Conservation (phyloP, 2,113 vertebrate genomes). For the Holacanthus passer region DNA sequence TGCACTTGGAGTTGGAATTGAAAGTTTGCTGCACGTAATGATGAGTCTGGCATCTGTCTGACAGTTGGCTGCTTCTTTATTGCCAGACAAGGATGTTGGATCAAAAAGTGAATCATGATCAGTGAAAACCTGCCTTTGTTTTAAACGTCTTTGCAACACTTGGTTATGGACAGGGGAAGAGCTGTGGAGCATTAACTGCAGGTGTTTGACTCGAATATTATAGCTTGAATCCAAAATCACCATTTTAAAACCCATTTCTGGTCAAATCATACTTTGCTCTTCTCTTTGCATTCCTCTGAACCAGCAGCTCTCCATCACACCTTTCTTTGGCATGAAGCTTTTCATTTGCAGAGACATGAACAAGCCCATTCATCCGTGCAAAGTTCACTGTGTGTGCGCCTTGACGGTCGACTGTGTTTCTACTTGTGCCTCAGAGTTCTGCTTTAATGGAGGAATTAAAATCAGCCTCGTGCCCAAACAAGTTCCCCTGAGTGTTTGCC, state of each 20-base stretch:
- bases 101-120: background rate
- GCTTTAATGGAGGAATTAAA: constrained; percentile 31
- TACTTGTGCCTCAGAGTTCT: constrained; percentile 23
- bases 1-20: no score
- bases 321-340: background rate
- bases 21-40: no score
- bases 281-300: background rate
- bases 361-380: constrained; percentile 27
- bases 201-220: no score
- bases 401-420: constrained; percentile 37
- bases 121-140: no score
- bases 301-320: background rate
- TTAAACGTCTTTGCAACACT: no score
- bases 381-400: constrained; percentile 18
- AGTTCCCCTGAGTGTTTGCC: constrained; percentile 38
- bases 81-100: background rate
- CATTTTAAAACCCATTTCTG: background rate
- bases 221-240: no score
- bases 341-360: background rate
- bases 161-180: no score
- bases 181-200: no score
- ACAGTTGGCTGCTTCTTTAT: no score
- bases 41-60: no score
- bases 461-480: constrained; percentile 38
- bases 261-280: background rate